These are phyloP conservation scores for Pristis pectinata DNA, from an alignment of 2,797 vertebrate species.

Conservation along the genomic window DNA sequence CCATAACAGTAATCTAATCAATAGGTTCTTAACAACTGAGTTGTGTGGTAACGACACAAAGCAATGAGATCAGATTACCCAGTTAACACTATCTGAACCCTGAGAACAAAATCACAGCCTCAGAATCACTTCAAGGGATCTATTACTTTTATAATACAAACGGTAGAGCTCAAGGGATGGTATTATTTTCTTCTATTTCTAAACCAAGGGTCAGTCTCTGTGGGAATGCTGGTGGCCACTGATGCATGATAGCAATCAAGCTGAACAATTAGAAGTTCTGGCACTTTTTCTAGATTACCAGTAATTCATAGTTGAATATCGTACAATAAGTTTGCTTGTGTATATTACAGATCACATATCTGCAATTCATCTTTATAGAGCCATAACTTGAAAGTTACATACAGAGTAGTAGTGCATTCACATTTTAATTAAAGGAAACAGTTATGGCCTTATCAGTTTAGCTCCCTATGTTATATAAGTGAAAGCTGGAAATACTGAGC, in stretches of 20 bases:
- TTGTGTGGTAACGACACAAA: not conserved
- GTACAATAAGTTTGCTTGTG: not conserved
- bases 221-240: not conserved
- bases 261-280: not conserved
- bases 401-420: not conserved
- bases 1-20: conserved; percentile 7
- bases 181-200: not conserved
- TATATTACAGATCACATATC: not conserved
- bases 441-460: not conserved
- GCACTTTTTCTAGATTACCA: not conserved
- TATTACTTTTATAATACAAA: not conserved
- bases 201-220: not conserved
- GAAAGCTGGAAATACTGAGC: too few relatives aligned
- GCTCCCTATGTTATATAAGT: not conserved
- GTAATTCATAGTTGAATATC: not conserved
- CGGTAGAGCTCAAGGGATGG: not conserved
- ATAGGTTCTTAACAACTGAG: not conserved
- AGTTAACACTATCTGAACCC: not conserved
- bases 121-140: not conserved
- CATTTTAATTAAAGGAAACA: not conserved
- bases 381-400: not conserved
- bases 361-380: not conserved
- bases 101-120: not conserved
- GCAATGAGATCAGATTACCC: not conserved
- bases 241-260: not conserved